Percentiles rank a stretch among this genome's conserved stretches.
Conservation (phyloP, 2,888 invertebrate species). For the Heliconius erato region DNA sequence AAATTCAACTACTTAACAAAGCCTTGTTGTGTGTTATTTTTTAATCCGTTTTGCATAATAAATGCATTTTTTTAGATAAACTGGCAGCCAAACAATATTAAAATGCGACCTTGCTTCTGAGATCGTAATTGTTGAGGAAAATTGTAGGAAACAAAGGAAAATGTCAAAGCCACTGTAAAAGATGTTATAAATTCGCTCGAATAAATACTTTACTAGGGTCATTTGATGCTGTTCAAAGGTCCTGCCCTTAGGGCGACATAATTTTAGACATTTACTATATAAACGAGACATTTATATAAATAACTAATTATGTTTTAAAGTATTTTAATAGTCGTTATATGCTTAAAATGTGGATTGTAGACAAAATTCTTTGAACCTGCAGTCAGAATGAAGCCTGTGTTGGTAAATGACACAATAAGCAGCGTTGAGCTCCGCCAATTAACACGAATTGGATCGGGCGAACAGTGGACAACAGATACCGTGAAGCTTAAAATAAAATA, state of each 20-base stretch:
- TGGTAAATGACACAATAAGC: neutral
- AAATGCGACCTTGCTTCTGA: conserved; percentile 7
- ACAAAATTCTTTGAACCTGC: neutral
- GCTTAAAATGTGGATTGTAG: too few species aligned
- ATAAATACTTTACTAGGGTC: conserved; percentile 3
- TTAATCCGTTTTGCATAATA: neutral
- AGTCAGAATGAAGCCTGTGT: neutral
- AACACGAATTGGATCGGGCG: neutral
- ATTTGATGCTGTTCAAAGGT: neutral
- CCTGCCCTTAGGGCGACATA: neutral
- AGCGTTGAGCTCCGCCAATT: neutral
- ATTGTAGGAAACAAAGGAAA: conserved; percentile 16
- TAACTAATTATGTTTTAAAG: neutral
- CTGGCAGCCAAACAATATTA: neutral
- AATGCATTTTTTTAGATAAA: neutral
- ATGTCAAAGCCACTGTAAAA: conserved; percentile 8
- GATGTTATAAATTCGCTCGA: neutral
- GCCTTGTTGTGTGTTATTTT: neutral
- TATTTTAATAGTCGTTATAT: too few species aligned
- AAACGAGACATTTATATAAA: neutral
- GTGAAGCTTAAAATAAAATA: neutral
- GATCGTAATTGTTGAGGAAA: conserved; percentile 26
- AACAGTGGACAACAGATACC: neutral
- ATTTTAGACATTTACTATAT: conserved; percentile 4
- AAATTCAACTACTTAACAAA: neutral